Evolutionary conservation across 2,113 vertebrate species (phyloP).

Genomic region (Elachura formosa): DNA sequence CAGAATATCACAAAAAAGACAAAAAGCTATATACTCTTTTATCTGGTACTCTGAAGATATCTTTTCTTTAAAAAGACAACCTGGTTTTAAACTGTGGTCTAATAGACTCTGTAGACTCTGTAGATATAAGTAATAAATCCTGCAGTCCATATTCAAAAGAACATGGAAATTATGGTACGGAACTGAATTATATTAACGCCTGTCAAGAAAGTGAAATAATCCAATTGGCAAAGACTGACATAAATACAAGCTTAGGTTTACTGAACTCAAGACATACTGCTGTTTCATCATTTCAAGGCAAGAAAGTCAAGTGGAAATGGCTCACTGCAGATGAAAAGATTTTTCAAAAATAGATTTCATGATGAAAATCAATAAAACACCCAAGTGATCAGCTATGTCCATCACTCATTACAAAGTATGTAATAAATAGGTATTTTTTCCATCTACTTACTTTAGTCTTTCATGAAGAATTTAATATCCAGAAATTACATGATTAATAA

Average conservation of each 20-base stretch:
- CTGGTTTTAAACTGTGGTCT: background rate
- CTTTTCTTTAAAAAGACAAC: conserved; percentile 33
- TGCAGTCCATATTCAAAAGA: conserved; percentile 27
- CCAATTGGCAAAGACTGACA: background rate
- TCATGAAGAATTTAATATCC: background rate
- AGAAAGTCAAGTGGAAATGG: background rate
- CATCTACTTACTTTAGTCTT: background rate
- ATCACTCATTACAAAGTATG: background rate
- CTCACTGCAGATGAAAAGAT: conserved; percentile 56
- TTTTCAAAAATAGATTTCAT: conserved; percentile 74
- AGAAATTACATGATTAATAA: background rate
- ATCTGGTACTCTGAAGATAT: conserved; percentile 36
- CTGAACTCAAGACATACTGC: background rate
- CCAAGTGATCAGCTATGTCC: background rate
- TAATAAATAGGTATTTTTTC: background rate
- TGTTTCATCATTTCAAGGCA: background rate
- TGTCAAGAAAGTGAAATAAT: background rate
- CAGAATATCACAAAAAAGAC: conserved; percentile 9
- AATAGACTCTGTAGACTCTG: conserved; percentile 1
- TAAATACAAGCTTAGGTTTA: background rate
- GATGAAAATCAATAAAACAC: conserved; percentile 51
- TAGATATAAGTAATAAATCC: conserved; percentile 1
- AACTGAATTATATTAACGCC: background rate
- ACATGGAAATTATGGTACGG: background rate
- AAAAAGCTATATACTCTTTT: conserved; percentile 24